phyloP scores from a whole-genome alignment of 1,140 invertebrate species.

The Callitettix versicolor region DNA sequence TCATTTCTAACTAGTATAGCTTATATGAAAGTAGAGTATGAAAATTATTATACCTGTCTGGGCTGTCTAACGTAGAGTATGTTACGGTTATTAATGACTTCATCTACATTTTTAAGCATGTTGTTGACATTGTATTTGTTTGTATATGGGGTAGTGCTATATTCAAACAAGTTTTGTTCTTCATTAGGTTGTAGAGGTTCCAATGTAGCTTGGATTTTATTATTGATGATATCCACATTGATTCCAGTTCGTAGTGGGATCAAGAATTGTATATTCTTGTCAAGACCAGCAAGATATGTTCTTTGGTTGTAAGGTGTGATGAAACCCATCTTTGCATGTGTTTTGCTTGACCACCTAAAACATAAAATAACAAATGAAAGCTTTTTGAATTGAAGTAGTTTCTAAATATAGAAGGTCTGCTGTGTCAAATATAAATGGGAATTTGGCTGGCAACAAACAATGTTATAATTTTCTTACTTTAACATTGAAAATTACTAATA shows the following conservation, averaged over 20 bases:
- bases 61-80: conserved; percentile 30
- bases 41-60: conserved; percentile 18
- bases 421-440: too few relatives aligned
- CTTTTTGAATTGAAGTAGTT: too few relatives aligned
- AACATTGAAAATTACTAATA: too few relatives aligned
- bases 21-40: neutral
- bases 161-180: conserved; percentile 40
- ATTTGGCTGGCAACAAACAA: too few relatives aligned
- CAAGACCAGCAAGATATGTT: conserved; percentile 44
- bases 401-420: too few relatives aligned
- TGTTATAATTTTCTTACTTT: too few relatives aligned
- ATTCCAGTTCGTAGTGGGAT: conserved; percentile 37
- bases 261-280: conserved; percentile 43
- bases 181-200: conserved; percentile 36
- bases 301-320: conserved; percentile 47
- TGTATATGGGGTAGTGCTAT: conserved; percentile 46
- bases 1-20: neutral
- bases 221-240: conserved; percentile 36
- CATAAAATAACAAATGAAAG: neutral
- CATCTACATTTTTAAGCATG: conserved; percentile 31
- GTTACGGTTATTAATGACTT: conserved; percentile 22
- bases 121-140: conserved; percentile 40
- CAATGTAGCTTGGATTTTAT: conserved; percentile 35
- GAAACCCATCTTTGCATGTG: conserved; percentile 48
- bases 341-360: conserved; percentile 34